Percentiles rank a stretch among this genome's conserved stretches.
Conservation (phyloP, 2,113 vertebrate species). For the Microtus montanus region DNA sequence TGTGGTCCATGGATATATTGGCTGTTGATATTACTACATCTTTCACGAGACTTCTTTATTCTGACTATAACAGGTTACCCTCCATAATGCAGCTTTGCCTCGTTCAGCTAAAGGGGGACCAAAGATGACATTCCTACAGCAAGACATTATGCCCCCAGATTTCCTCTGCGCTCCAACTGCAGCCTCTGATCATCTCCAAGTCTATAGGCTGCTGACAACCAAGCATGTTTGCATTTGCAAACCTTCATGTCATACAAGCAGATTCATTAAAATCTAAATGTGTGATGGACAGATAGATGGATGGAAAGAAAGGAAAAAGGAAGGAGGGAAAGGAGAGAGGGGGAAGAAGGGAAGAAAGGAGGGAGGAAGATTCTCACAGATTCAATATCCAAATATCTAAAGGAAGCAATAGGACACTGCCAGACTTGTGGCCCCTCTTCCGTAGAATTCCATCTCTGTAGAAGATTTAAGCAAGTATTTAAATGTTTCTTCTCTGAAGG, state of each 20-base stretch:
- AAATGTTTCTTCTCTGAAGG: conserved; percentile 45
- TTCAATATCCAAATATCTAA: background rate
- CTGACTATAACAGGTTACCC: background rate
- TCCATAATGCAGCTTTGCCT: background rate
- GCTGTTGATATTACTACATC: background rate
- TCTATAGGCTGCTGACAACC: background rate
- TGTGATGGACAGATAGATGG: background rate
- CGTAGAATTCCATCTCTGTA: background rate
- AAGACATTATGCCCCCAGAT: background rate
- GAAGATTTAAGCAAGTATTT: conserved; percentile 18
- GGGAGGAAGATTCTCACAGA: background rate
- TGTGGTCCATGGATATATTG: background rate
- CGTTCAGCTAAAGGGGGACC: background rate
- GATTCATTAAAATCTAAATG: background rate
- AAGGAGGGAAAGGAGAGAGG: background rate
- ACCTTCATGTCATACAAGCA: background rate
- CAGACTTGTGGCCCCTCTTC: background rate
- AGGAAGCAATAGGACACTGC: background rate
- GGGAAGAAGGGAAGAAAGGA: background rate
- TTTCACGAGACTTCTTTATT: background rate
- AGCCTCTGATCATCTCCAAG: background rate
- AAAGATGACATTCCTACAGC: background rate
- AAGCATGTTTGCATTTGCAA: background rate
- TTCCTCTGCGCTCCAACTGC: background rate
- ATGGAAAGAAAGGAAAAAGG: background rate